Percentiles rank a stretch among this genome's conserved stretches.
These are phyloP conservation scores for Iguana delicatissima DNA, from an alignment of 2,797 vertebrate species.

Conservation along the genomic window DNA sequence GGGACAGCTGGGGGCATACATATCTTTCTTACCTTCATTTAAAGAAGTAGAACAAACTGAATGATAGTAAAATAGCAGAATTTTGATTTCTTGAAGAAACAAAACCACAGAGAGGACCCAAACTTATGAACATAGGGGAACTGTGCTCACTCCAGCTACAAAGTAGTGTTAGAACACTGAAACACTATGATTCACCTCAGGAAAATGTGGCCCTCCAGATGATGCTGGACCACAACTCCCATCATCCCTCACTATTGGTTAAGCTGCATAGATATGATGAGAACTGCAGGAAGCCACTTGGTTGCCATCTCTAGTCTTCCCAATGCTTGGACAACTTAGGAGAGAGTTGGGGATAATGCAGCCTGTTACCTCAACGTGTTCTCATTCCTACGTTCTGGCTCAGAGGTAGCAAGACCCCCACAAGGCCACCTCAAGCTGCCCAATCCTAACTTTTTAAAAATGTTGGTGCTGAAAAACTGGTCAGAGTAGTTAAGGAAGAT, in stretches of 20 bases:
- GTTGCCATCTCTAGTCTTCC: not conserved
- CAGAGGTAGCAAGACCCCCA: no score
- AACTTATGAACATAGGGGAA: not conserved
- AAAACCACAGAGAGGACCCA: not conserved
- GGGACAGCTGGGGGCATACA: not conserved
- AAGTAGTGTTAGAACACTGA: not conserved
- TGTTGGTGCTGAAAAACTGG: no score
- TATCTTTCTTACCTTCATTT: not conserved
- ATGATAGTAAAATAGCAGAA: not conserved
- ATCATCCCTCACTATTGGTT: not conserved
- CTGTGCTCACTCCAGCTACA: not conserved
- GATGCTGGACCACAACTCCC: not conserved
- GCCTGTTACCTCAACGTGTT: no score
- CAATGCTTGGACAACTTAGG: not conserved
- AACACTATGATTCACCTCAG: not conserved
- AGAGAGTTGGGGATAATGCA: no score
- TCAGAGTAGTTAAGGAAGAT: no score
- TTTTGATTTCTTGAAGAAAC: not conserved
- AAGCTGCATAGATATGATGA: not conserved
- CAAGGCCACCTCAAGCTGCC: no score
- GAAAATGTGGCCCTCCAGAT: not conserved
- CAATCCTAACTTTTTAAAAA: no score
- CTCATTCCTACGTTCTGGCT: no score
- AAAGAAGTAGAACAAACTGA: not conserved
- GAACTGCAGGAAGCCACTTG: no score